Evolutionary conservation across 2,888 invertebrate genomes (phyloP).

Genomic region (Hecatera dysodea): DNA sequence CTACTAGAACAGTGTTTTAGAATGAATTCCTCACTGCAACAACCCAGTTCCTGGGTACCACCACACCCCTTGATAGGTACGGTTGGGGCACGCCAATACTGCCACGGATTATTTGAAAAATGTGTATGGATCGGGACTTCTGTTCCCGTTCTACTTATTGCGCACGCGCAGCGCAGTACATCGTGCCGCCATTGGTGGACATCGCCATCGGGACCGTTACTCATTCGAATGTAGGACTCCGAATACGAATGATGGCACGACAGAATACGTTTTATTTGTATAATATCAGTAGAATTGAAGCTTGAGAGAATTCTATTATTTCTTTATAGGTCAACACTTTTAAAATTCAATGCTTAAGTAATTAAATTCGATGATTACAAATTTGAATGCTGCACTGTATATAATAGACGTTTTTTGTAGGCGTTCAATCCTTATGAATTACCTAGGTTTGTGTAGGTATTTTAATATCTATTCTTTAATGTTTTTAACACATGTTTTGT

Average conservation of each 20-base stretch:
- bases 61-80: background rate
- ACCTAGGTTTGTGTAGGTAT: too few relatives aligned
- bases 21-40: too few relatives aligned
- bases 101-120: background rate
- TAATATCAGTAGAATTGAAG: background rate
- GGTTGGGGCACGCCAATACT: background rate
- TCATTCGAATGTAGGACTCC: constrained; percentile 34
- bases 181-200: constrained; percentile 9
- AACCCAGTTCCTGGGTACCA: background rate
- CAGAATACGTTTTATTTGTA: background rate
- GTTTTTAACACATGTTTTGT: background rate
- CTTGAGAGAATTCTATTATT: background rate
- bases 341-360: too few relatives aligned
- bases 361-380: background rate
- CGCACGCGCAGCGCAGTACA: background rate
- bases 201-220: constrained; percentile 35
- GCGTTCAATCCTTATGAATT: background rate
- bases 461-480: background rate
- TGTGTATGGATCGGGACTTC: constrained; percentile 14
- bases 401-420: background rate
- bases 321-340: background rate
- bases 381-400: background rate
- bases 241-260: constrained; percentile 13
- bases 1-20: too few relatives aligned
- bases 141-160: background rate